Base-by-base conservation (phyloP, 2,888 invertebrate genomes). In the Leptinotarsa peninsularis region DNA sequence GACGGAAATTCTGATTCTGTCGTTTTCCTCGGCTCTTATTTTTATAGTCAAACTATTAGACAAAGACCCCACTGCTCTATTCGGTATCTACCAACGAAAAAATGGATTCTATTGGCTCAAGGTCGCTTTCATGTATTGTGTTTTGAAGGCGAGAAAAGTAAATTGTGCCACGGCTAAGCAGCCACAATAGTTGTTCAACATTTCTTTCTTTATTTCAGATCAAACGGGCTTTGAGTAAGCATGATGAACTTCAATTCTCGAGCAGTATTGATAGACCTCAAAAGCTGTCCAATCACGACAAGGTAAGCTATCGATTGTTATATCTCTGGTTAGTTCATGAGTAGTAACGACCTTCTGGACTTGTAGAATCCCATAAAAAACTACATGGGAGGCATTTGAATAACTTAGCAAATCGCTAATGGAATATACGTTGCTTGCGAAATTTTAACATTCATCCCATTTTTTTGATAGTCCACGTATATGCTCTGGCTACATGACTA, bases 201-300 rank as follows among this genome's bases (percentile, higher is more conserved):
- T 49, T 60, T 68, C 70, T 76, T 66, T 74, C 4, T 67, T 76
- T 21, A 63, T 78, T 78, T 68, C 71, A 79, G 76, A 75, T 81
- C 58, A 74, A 74, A 72, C 49, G 73, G 43, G 54, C 49, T 72
- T 27, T 79, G 60, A 76, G 76, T 81, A 85, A 66, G 58, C 84
- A 87, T 73, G 89, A 89, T 67, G 83, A 81, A 15, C 17, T 4
- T 49, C 4, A 60, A 49, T 89, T 71, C 21, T 76, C 72, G 54
- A 78, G 76, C 17, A 73, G 80, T 69, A 72, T 93, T 87, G 93
- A 94, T 80, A 87, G 89, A 73, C 89, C 90, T 66, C 92, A 92
- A 84, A 84, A 87, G 72, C 87, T 93, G 7, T 90, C 91, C 17
- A 86, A 88, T 74, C 87, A 90, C 80, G 89, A 90, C 49, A 85